Base-by-base conservation (phyloP, 1,140 invertebrate genomes). In the Sycobia sp. region DNA sequence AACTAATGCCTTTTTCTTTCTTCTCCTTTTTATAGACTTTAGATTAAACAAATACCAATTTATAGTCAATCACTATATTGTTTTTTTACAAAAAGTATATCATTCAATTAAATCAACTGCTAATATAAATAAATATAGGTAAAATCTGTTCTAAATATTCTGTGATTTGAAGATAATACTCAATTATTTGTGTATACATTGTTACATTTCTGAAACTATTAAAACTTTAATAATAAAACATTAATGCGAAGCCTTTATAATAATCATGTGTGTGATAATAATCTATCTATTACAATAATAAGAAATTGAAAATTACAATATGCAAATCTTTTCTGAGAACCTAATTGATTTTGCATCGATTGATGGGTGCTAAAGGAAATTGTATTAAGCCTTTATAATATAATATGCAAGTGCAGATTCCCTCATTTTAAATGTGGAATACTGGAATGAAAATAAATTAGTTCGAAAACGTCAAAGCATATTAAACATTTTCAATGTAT, bases 361-460 rank as follows among this genome's bases (percentile, higher is more conserved):
- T 49, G 41, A 56, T 23, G 3, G 10, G 34, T 16, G n/a, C 14
- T 32, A 27, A 56, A 14, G 4, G 27, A 44, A 46, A 10, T 8
- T 56, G 11, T 27, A 7, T 23, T 39, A 56, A 14, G 14, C 14
- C 27, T 41, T 41, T 54, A 41, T 13, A 27, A 29, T 27, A 49
- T 38, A 36, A 29, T 39, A 49, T 39, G 16, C 14, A 25, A 23
- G 16, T 29, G 13, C 18, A 39, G 38, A 53, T 16, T 41, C 16
- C 11, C n/a, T 18, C 39, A 29, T 32, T 41, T 39, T 41, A 55
- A 62, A 56, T 49, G 44, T 34, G 32, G 43, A 62, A 62, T 62
- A 62, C 60, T 62, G 51, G 36, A 54, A 27, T 62, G 51, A 62
- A 32, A 55, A 49, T 56, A 62, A 62, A 56, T 55, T 55, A 55